These are phyloP conservation scores for Mystacides longicornis DNA, from an alignment of 2,888 invertebrate genomes.

Conservation along the genomic window DNA sequence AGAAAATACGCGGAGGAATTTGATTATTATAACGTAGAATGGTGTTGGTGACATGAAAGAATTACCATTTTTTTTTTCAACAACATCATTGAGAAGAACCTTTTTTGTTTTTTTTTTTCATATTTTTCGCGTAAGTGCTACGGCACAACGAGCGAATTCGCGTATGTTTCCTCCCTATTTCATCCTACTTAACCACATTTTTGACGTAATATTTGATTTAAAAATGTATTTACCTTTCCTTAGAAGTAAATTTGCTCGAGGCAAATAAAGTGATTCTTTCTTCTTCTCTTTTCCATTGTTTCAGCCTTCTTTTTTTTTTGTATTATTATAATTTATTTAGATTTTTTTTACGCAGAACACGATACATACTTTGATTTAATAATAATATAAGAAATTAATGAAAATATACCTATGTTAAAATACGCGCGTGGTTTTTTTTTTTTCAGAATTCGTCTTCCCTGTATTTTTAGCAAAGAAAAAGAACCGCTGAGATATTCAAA, in stretches of 20 bases:
- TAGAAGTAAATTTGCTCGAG: conserved; percentile 12
- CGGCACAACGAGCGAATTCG: too few relatives aligned
- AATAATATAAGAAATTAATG: not conserved
- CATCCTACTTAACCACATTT: too few relatives aligned
- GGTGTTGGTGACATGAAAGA: conserved; percentile 8
- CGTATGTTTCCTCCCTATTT: too few relatives aligned
- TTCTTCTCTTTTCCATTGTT: not conserved
- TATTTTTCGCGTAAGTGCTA: not conserved
- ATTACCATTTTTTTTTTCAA: not conserved
- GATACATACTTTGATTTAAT: conserved; percentile 9
- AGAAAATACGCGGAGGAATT: not conserved
- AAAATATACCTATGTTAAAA: too few relatives aligned
- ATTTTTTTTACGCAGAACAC: not conserved
- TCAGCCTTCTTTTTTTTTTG: not conserved
- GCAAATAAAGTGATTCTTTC: conserved; percentile 8
- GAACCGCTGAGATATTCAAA: too few relatives aligned
- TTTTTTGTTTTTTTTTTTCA: not conserved
- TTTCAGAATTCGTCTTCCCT: too few relatives aligned
- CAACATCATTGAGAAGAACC: not conserved
- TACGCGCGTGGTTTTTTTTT: too few relatives aligned
- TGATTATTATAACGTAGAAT: not conserved
- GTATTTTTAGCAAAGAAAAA: too few relatives aligned
- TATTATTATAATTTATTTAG: not conserved
- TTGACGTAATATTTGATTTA: conserved; percentile 6
- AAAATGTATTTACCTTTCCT: conserved; percentile 8